phyloP scores from a whole-genome alignment of 2,113 vertebrate genomes.

The Cynocephalus volans region DNA sequence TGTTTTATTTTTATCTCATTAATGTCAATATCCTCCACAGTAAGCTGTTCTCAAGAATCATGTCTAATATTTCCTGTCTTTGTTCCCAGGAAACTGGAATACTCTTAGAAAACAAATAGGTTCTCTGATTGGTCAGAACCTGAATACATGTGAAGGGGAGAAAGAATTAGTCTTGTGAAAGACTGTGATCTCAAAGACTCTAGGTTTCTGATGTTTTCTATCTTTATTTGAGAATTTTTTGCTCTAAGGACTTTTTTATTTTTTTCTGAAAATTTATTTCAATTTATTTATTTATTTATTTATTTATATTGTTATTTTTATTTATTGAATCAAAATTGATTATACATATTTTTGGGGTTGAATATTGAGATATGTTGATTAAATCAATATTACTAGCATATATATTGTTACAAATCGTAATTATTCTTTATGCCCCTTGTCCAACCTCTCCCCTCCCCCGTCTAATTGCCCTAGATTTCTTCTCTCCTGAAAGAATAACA shows the following conservation, averaged over 20 bases:
- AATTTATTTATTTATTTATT: too few species aligned
- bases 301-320: background rate
- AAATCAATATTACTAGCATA: too few species aligned
- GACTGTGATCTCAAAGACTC: background rate
- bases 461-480: too few species aligned
- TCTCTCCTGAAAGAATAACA: too few species aligned
- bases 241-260: background rate
- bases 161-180: background rate
- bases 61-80: background rate
- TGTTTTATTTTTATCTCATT: too few species aligned
- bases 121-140: conserved; percentile 7
- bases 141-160: background rate
- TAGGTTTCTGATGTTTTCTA: background rate
- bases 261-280: background rate
- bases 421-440: too few species aligned
- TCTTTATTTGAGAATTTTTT: conserved; percentile 53
- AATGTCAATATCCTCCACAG: background rate
- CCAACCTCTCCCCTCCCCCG: too few species aligned
- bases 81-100: conserved; percentile 8
- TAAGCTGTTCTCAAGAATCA: background rate
- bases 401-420: too few species aligned
- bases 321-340: background rate
- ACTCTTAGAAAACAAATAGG: conserved; percentile 19
- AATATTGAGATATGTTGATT: too few species aligned
- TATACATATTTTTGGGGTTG: too few species aligned